Conservation (phyloP, 2,888 invertebrate species). For the Eupithecia centaureata region DNA sequence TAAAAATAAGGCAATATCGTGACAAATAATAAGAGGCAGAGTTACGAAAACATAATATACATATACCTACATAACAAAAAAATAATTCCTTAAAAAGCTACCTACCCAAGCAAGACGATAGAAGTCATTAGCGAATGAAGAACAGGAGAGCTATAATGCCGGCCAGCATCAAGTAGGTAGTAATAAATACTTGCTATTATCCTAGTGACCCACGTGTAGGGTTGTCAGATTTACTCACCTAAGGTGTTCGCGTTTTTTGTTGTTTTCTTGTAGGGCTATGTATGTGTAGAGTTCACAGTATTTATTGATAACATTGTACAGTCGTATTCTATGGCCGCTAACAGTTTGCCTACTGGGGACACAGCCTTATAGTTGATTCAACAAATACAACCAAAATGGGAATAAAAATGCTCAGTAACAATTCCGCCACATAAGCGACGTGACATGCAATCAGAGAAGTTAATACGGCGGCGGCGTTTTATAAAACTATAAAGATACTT, state of each 20-base stretch:
- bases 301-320: too few relatives aligned
- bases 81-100: not conserved
- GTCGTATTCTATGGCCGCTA: too few relatives aligned
- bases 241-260: not conserved
- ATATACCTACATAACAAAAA: not conserved
- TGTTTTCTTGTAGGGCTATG: too few relatives aligned
- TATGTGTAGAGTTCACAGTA: too few relatives aligned
- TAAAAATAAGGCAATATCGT: not conserved
- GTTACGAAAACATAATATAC: not conserved
- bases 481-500: too few relatives aligned
- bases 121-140: constrained; percentile 29
- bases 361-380: too few relatives aligned
- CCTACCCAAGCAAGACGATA: constrained; percentile 2
- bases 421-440: too few relatives aligned
- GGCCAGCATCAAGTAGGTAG: constrained; percentile 42
- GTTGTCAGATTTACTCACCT: constrained; percentile 19
- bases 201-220: constrained; percentile 51
- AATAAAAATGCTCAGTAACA: too few relatives aligned
- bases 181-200: constrained; percentile 54
- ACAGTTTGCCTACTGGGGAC: too few relatives aligned
- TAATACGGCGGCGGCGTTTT: too few relatives aligned
- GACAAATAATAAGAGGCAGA: not conserved
- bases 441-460: too few relatives aligned
- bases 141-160: constrained; percentile 40
- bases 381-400: too few relatives aligned